Percentiles rank a stretch among this genome's conserved stretches.
These are phyloP conservation scores for Danio tinwini DNA, from an alignment of 2,797 vertebrate species.

Conservation along the genomic window DNA sequence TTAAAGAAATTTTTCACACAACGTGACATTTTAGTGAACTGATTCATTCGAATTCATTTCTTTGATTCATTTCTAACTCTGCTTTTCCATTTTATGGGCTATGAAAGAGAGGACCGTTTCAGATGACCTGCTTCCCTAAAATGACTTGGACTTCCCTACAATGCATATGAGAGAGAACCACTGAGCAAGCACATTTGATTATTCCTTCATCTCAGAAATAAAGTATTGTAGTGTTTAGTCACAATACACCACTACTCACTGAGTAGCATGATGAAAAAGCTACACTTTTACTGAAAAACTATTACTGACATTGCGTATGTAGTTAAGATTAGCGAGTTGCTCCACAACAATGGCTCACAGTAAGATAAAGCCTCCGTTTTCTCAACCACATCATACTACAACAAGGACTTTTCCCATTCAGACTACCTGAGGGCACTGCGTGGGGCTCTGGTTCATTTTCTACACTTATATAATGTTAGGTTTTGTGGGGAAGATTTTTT, in stretches of 20 bases:
- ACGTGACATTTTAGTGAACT: no score
- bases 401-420: neutral
- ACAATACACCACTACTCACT: neutral
- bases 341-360: neutral
- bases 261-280: neutral
- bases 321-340: neutral
- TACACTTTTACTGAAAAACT: neutral
- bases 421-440: neutral
- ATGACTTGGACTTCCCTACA: neutral
- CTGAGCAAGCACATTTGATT: neutral
- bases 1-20: no score
- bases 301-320: neutral
- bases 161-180: neutral
- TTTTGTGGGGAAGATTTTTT: constrained; percentile 37
- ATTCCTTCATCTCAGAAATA: neutral
- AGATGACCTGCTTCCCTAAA: neutral
- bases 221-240: neutral
- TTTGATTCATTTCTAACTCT: no score
- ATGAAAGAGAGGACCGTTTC: neutral
- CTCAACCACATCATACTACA: neutral
- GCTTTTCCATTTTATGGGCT: no score
- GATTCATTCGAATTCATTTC: no score
- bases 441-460: constrained; percentile 31
- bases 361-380: neutral
- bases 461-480: constrained; percentile 9